Evolutionary conservation across 2,113 vertebrate species (phyloP).

Genomic region (Mormyrus lacerda): DNA sequence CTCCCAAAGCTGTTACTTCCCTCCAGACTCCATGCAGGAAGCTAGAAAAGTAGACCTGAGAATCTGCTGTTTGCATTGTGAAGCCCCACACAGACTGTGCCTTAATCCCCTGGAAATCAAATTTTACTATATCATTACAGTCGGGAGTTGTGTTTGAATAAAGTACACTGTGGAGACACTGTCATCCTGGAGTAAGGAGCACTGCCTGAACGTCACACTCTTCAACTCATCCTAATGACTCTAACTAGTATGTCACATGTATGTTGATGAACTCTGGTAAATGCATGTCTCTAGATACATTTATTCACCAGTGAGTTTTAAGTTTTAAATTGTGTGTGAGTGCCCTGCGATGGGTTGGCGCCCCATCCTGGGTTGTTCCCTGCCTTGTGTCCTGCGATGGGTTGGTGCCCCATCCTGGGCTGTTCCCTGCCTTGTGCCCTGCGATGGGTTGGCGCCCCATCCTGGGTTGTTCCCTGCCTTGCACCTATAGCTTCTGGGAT

Average conservation of each 20-base stretch:
- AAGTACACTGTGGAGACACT: background rate
- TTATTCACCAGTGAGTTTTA: background rate
- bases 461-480: no score
- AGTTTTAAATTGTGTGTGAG: background rate
- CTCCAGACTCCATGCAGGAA: background rate
- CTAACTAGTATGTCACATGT: background rate
- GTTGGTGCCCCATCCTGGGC: no score
- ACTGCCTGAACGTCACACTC: background rate
- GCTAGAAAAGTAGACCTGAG: background rate
- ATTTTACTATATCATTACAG: background rate
- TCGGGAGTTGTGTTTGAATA: background rate
- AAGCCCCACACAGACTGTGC: background rate
- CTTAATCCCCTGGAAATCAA: background rate
- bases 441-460: background rate
- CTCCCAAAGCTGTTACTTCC: background rate
- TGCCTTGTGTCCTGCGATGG: no score
- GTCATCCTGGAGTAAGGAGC: background rate
- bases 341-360: background rate
- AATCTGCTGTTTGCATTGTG: background rate
- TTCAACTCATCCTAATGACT: background rate
- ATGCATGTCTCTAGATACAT: background rate
- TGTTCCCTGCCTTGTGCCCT: no score
- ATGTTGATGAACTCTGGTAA: background rate
- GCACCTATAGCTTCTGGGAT: background rate
- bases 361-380: no score